Evolutionary conservation across 2,888 invertebrate genomes (phyloP), one percentile per base, ranked within the genome.

Genomic region (Cephus runcator): DNA sequence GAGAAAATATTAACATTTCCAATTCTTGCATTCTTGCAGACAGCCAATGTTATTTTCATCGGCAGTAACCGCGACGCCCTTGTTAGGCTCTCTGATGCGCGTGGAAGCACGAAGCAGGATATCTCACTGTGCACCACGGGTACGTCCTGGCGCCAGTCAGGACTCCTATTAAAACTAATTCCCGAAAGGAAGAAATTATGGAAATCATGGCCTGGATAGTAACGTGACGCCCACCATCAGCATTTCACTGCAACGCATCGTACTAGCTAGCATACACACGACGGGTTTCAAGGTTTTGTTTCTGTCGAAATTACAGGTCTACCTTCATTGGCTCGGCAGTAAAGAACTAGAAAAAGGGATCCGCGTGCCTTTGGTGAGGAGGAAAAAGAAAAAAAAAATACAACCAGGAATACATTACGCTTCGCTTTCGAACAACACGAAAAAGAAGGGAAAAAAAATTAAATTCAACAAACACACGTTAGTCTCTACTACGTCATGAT

Each of bases 121-220:
- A 56, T 9, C 56, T 56, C 56, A 56, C 56, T 56, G 23, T 56
- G 56, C 56, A 56, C 56, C 56, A 56, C 9, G 23, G 56, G 56
- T 56, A 56, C 56, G 56, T 15, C 23, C 84, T 87, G 90, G 90
- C 90, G 90, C 90, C 90, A 90, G 87, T 56, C 56, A 23, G 56
- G 56, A 84, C 87, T 88, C 88, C 90, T 90, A 90, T 90, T 90
- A 90, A 90, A 89, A 90, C 89, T 89, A 86, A 89, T 89, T 83
- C 89, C 87, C 90, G 88, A 86, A 90, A 75, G 87, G 87, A 88
- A 87, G 87, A 87, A 90, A 90, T 90, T 90, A 90, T 90, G 90
- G 89, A 89, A 90, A 90, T 90, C 56, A 56, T 56, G 56, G 56
- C 56, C 56, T 56, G 23, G 56, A 56, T 56, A 56, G 23, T 87